phyloP scores from a whole-genome alignment of 2,888 invertebrate species.

The Venusia cambrica region DNA sequence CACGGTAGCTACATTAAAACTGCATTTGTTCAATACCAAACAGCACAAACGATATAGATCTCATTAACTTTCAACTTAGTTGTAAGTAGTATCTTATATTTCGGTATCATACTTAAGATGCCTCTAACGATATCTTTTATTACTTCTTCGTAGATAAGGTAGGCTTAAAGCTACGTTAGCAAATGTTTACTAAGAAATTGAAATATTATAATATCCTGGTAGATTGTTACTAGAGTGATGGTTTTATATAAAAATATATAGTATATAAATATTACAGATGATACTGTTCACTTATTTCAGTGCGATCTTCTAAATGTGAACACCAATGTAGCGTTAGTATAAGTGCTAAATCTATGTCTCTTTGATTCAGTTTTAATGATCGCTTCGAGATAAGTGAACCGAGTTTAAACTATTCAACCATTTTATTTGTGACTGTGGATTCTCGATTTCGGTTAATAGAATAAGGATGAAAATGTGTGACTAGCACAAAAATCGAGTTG shows the following conservation, averaged over 20 bases:
- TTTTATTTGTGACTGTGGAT: conserved; percentile 61
- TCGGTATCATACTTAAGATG: conserved; percentile 41
- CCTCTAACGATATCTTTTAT: conserved; percentile 55
- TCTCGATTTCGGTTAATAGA: conserved; percentile 56
- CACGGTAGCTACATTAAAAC: conserved; percentile 66
- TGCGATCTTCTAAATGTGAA: conserved; percentile 43
- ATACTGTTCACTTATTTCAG: conserved; percentile 50
- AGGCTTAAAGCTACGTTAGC: conserved; percentile 74
- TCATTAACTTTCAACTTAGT: conserved; percentile 57
- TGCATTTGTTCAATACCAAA: conserved; percentile 77
- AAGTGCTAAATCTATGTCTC: conserved; percentile 24
- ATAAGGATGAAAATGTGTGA: conserved; percentile 7
- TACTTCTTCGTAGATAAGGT: conserved; percentile 73
- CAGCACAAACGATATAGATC: conserved; percentile 68
- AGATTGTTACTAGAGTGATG: conserved; percentile 80
- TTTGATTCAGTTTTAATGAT: conserved; percentile 51
- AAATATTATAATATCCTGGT: conserved; percentile 71
- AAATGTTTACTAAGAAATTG: conserved; percentile 70
- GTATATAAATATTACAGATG: conserved; percentile 48
- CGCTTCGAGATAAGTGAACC: conserved; percentile 50
- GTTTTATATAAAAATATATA: conserved; percentile 66
- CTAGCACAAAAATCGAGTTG: no score
- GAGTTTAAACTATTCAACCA: conserved; percentile 46
- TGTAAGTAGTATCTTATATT: conserved; percentile 40
- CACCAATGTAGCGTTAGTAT: conserved; percentile 39